Evolutionary conservation across 2,113 vertebrate species (phyloP), one percentile per base, ranked within the genome.

Genomic region (Galemys pyrenaicus): DNA sequence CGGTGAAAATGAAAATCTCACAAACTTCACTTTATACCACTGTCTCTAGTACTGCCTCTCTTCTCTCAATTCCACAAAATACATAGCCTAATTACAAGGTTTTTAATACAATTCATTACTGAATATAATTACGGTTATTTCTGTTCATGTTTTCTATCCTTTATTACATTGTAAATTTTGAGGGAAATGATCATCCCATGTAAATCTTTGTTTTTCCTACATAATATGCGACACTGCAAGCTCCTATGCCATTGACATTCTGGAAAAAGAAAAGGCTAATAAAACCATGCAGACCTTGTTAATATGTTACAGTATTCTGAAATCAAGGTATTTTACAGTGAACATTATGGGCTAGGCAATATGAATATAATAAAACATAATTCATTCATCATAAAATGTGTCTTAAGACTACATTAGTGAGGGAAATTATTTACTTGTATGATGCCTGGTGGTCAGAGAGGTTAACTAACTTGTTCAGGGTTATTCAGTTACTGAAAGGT

Each of bases 101-200:
- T 32, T 75, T 94, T 87, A 94, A 92, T 64, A 49, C 74, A 87
- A 93, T 78, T 90, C 17, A 92, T 65, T 65, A 62, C n/a, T 77
- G 39, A 30, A 49, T 70, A 70, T 89, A 92, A 85, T 71, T 80
- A 87, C 28, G 89, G 88, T 60, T 65, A 87, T 90, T 97, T 79
- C 49, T 84, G 8, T n/a, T 91, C 56, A 87, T 89, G 60, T 95
- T 93, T 90, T 93, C 83, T 89, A 80, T 80, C 46, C 17, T 81
- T 78, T 92, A 86, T 67, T 64, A 83, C 67, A 77, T 67, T 68
- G 49, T 80, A 92, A 75, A 93, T 12, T 35, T 81, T 49, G 32
- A 96, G 74, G 44, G 68, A 65, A 90, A 67, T 32, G 65, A 75
- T 84, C 30, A 81, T 37, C 64, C 16, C n/a, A 84, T 56, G n/a